Evolutionary conservation across 2,888 invertebrate species (phyloP), one percentile per base, ranked within the genome.

Genomic region (Julus scandinavius): DNA sequence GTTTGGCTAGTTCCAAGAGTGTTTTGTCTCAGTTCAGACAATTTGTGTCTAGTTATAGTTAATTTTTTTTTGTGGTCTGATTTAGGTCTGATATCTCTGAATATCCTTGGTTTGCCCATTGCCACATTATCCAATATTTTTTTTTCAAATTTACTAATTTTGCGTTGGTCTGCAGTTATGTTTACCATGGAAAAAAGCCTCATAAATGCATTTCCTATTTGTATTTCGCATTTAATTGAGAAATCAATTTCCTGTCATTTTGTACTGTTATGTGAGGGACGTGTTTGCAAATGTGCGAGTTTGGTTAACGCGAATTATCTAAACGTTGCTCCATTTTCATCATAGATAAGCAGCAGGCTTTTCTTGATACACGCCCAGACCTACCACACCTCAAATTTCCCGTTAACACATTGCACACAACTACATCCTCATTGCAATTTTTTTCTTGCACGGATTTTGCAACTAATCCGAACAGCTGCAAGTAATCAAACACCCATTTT

Each of bases 331-430:
- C 63, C 63, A 63, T n/a, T 63, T 63, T 63, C 63, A 20, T 63
- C 63, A n/a, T 63, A 63, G 63, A 63, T 63, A 63, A 63, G 63
- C 63, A 20, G 63, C 63, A 63, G 63, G 63, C 20, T n/a, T 63
- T 63, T 63, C 1, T 5, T 63, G 63, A 63, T 6, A 63, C 63
- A 63, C 63, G 63, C 63, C 63, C 63, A 63, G 63, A 7, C 63
- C 63, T 63, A 63, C 63, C 63, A 63, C 63, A 63, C 63, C 63
- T 63, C n/a, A n/a, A 63, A 20, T 63, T 63, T 63, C 63, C 63
- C 63, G 63, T 63, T 63, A 63, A 20, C 63, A 63, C 63, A 63
- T 63, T 20, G 63, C 63, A 63, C 63, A 20, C 63, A 63, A n/a
- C 63, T 4, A 63, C 63, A 63, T 63, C 63, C 63, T 63, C 63